Evolutionary conservation across 2,797 vertebrate species (phyloP).

Genomic region (Alosa sapidissima): DNA sequence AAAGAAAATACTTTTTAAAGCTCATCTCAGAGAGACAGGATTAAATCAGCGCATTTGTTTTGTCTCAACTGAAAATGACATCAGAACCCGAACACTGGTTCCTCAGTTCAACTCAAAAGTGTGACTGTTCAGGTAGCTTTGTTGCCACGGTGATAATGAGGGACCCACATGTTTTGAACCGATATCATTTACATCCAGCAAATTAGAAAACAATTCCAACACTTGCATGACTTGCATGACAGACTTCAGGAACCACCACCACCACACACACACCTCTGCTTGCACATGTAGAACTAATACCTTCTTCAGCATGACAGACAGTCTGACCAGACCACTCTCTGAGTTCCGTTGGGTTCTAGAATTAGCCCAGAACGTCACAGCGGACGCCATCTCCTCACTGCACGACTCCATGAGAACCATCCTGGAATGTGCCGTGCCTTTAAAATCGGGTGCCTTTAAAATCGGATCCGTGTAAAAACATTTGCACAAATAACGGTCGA

Average conservation of each 20-base stretch:
- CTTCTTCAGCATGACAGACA: background rate
- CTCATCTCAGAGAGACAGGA: background rate
- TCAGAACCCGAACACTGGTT: background rate
- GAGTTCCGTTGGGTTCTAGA: too few relatives aligned
- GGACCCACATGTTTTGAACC: background rate
- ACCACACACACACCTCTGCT: conserved; percentile 28
- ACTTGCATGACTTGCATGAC: too few relatives aligned
- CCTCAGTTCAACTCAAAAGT: background rate
- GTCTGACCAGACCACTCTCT: background rate
- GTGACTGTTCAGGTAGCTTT: background rate
- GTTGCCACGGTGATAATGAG: background rate
- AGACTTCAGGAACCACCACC: background rate
- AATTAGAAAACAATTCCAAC: background rate
- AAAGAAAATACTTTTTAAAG: background rate
- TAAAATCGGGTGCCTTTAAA: conserved; percentile 20
- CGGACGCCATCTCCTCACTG: background rate
- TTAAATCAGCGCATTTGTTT: background rate
- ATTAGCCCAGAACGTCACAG: conserved; percentile 13
- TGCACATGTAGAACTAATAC: background rate
- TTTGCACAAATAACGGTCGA: conserved; percentile 55
- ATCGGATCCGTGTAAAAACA: conserved; percentile 53
- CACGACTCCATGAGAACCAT: conserved; percentile 27
- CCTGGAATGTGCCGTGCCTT: conserved; percentile 34
- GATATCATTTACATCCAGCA: background rate
- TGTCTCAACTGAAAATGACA: background rate